Evolutionary conservation across 2,888 invertebrate genomes (phyloP).

Genomic region (Fabriciana adippe): DNA sequence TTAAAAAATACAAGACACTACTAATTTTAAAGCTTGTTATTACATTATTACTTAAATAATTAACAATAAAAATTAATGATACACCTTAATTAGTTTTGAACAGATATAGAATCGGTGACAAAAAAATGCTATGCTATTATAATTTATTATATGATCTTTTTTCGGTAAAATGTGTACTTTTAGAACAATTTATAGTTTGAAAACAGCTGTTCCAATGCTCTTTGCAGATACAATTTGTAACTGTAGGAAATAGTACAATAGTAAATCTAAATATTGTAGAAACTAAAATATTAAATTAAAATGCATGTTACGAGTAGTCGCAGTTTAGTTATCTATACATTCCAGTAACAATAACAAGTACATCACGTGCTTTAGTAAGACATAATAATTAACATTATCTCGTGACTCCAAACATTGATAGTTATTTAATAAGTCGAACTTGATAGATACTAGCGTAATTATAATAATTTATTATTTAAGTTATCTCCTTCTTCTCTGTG

Average conservation of each 20-base stretch:
- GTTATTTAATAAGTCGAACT: not conserved
- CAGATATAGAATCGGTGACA: too few species aligned
- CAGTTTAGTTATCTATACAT: conserved; percentile 31
- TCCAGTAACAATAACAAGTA: conserved; percentile 20
- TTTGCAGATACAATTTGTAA: not conserved
- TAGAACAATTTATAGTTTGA: too few species aligned
- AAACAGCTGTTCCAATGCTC: too few species aligned
- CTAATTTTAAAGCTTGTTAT: conserved; percentile 1
- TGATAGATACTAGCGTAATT: not conserved
- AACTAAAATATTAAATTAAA: not conserved
- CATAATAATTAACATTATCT: conserved; percentile 9
- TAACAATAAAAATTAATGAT: not conserved
- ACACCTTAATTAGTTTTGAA: not conserved
- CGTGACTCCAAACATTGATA: conserved; percentile 3
- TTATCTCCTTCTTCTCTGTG: not conserved
- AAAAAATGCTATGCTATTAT: too few species aligned
- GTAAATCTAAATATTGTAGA: conserved; percentile 12
- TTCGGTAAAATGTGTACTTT: too few species aligned
- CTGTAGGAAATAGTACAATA: conserved; percentile 10
- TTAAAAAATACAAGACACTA: conserved; percentile 4
- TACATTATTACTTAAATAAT: not conserved
- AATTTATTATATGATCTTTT: too few species aligned
- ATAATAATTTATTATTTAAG: not conserved
- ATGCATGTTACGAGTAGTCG: not conserved
- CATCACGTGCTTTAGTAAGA: conserved; percentile 5